These are phyloP conservation scores for Agrotis puta DNA, from an alignment of 2,888 invertebrate species.

Conservation along the genomic window DNA sequence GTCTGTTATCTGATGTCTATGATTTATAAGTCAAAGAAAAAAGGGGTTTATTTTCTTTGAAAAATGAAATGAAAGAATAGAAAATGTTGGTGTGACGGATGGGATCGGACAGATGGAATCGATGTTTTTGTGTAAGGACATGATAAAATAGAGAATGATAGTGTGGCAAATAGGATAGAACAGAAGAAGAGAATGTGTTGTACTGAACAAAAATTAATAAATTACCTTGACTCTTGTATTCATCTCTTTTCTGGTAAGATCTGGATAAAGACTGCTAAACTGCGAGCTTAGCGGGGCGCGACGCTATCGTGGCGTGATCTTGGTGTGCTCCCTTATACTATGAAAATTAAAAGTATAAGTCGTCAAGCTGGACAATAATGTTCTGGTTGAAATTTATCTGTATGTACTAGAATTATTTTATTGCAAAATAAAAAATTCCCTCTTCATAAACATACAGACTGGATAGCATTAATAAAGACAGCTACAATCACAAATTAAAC, in stretches of 20 bases:
- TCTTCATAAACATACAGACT: conserved; percentile 4
- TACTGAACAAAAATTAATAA: too few relatives aligned
- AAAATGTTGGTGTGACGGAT: neutral
- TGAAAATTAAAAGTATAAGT: too few relatives aligned
- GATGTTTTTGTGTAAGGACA: too few relatives aligned
- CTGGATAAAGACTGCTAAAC: too few relatives aligned
- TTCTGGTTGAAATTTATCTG: neutral
- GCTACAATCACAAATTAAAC: conserved; percentile 22
- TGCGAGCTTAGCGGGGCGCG: too few relatives aligned
- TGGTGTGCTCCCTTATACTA: too few relatives aligned
- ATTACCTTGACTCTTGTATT: too few relatives aligned
- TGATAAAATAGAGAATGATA: too few relatives aligned
- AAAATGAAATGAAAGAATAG: neutral
- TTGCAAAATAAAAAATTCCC: neutral
- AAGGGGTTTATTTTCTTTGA: neutral
- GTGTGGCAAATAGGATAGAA: too few relatives aligned
- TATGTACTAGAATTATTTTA: neutral
- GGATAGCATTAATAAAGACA: conserved; percentile 10
- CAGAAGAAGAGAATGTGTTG: too few relatives aligned
- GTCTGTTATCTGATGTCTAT: neutral
- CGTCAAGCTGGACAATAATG: neutral
- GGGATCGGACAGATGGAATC: neutral
- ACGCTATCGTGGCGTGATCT: too few relatives aligned
- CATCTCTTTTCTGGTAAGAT: too few relatives aligned
- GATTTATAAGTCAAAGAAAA: neutral